Conservation (phyloP, 2,113 vertebrate genomes). For the Serilophus lunatus region DNA sequence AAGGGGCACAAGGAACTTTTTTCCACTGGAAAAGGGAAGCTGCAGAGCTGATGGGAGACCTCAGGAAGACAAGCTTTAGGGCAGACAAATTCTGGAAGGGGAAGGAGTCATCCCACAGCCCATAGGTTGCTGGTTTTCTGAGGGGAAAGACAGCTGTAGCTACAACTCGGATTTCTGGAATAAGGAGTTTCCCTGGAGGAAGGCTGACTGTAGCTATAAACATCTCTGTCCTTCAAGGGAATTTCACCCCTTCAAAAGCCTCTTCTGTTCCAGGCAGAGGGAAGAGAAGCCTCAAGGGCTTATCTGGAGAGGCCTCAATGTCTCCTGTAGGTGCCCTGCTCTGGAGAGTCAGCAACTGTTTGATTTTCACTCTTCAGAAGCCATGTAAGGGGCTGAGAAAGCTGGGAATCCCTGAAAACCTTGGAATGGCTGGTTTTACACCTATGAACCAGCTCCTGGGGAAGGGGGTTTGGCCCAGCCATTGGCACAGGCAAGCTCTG, state of each 20-base stretch:
- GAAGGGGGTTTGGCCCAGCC: background rate
- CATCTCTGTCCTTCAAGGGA: background rate
- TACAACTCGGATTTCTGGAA: background rate
- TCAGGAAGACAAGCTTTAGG: background rate
- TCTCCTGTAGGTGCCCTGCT: background rate
- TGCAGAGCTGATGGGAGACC: fast-evolving
- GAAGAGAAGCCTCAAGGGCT: background rate
- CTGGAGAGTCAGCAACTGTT: background rate
- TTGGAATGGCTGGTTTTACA: background rate
- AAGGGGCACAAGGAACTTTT: background rate
- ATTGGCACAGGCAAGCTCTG: background rate
- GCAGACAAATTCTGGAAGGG: background rate
- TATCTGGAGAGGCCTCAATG: background rate
- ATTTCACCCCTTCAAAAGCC: background rate
- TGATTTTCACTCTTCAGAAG: background rate
- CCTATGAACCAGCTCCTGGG: background rate
- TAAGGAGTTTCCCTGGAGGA: background rate
- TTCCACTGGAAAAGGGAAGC: background rate
- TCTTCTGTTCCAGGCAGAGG: background rate
- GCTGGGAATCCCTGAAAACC: background rate
- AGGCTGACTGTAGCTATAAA: background rate
- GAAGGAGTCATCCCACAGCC: background rate
- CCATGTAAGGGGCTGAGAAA: background rate
- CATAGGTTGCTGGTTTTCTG: background rate
- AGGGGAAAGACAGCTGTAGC: background rate